phyloP scores from a whole-genome alignment of 2,888 invertebrate genomes.

The Oeneis ivallda region DNA sequence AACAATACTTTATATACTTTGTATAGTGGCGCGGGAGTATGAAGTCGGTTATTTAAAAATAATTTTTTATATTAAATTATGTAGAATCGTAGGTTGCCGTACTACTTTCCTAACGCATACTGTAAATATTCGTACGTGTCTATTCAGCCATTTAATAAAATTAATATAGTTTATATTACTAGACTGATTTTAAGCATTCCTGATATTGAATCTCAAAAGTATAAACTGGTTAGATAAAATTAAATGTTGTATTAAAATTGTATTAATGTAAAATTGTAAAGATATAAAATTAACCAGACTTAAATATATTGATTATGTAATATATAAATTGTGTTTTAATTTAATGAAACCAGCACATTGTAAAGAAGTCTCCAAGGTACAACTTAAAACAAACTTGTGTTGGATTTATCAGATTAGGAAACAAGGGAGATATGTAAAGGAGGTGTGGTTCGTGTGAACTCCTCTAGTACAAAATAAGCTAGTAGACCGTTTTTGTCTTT shows the following conservation, averaged over 20 bases:
- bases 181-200: constrained; percentile 36
- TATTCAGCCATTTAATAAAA: not conserved
- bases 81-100: too few species aligned
- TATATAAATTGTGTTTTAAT: not conserved
- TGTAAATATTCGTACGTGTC: not conserved
- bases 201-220: constrained; percentile 39
- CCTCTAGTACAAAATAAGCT: too few species aligned
- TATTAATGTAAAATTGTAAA: not conserved
- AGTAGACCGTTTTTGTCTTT: too few species aligned
- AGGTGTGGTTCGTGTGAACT: too few species aligned
- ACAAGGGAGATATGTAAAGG: too few species aligned
- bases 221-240: not conserved
- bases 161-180: not conserved
- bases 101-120: not conserved
- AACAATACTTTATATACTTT: too few species aligned
- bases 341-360: not conserved
- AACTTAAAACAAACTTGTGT: too few species aligned
- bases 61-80: too few species aligned
- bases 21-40: too few species aligned
- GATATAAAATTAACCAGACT: not conserved
- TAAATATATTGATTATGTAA: not conserved
- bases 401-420: too few species aligned
- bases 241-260: not conserved
- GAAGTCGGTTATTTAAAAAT: too few species aligned
- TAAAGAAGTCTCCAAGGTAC: too few species aligned